Conservation (phyloP, 64 coral and sea anemone genomes). For the Acropora tenuis region DNA sequence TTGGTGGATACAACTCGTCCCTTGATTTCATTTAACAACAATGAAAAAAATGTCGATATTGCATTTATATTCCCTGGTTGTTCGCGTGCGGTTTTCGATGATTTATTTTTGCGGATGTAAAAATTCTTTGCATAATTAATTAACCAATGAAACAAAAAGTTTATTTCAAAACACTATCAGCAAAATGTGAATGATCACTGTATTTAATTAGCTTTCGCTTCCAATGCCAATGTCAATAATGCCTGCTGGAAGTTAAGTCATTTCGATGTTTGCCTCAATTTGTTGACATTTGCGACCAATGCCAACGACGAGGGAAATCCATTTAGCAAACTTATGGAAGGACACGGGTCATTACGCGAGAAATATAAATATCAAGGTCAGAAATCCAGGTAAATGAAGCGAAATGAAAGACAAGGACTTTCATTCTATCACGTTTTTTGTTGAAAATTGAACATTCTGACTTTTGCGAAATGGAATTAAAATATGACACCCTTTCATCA, state of each 20-base stretch:
- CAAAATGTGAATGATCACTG: neutral
- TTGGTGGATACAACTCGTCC: no score
- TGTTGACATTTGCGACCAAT: neutral
- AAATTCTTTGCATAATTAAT: constrained; percentile 12
- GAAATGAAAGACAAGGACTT: neutral
- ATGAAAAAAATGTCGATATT: neutral
- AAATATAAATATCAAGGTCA: neutral
- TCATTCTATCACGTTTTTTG: neutral
- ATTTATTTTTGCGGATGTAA: neutral
- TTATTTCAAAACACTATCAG: neutral
- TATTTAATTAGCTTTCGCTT: neutral
- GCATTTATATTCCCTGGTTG: neutral
- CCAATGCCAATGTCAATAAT: neutral
- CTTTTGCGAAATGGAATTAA: neutral
- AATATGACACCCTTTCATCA: neutral
- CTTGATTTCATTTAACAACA: neutral
- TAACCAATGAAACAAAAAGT: neutral
- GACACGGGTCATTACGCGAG: no score
- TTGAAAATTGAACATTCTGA: neutral
- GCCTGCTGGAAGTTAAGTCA: neutral
- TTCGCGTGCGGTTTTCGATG: neutral
- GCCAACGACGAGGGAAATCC: no score
- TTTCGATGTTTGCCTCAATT: neutral
- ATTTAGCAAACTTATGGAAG: no score
- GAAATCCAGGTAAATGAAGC: neutral